Evolutionary conservation across 1,140 invertebrate species (phyloP).

Genomic region (Branchinecta lindahli): DNA sequence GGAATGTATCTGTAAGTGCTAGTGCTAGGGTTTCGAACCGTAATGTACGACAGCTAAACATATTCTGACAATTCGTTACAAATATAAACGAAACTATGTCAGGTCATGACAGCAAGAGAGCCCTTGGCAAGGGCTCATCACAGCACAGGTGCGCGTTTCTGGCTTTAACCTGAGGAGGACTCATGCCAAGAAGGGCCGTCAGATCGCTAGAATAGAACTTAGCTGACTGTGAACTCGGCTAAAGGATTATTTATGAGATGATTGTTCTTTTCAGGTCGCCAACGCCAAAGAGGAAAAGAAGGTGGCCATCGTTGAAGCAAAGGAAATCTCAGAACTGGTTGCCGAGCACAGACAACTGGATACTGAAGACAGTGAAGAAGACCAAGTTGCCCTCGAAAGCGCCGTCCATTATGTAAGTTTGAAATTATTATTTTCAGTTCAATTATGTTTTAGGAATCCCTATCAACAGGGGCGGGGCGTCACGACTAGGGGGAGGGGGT

Average conservation of each 20-base stretch:
- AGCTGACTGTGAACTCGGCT: neutral
- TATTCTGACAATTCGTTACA: too few relatives aligned
- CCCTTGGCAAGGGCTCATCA: neutral
- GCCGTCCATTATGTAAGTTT: slow-evolving; percentile 14
- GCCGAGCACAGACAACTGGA: slow-evolving; percentile 23
- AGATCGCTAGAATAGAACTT: neutral
- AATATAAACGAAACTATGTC: too few relatives aligned
- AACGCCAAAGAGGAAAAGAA: slow-evolving; percentile 16
- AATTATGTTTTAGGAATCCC: too few relatives aligned
- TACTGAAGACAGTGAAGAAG: slow-evolving; percentile 20
- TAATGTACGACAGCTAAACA: too few relatives aligned
- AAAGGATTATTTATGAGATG: too few relatives aligned
- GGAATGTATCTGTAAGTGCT: too few relatives aligned
- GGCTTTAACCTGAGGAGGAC: neutral
- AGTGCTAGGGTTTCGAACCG: too few relatives aligned
- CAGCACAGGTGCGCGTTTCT: neutral
- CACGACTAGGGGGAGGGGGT: too few relatives aligned
- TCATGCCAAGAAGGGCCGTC: neutral
- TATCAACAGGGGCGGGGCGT: too few relatives aligned
- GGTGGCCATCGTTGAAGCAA: slow-evolving; percentile 13
- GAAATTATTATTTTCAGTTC: too few relatives aligned
- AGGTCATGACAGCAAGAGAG: too few relatives aligned
- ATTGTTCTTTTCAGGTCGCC: slow-evolving; percentile 4
- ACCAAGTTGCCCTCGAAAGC: slow-evolving; percentile 22
- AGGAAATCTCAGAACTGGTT: slow-evolving; percentile 15